Evolutionary conservation across 2,888 invertebrate species (phyloP).

Genomic region (Sinotaia quadrata): DNA sequence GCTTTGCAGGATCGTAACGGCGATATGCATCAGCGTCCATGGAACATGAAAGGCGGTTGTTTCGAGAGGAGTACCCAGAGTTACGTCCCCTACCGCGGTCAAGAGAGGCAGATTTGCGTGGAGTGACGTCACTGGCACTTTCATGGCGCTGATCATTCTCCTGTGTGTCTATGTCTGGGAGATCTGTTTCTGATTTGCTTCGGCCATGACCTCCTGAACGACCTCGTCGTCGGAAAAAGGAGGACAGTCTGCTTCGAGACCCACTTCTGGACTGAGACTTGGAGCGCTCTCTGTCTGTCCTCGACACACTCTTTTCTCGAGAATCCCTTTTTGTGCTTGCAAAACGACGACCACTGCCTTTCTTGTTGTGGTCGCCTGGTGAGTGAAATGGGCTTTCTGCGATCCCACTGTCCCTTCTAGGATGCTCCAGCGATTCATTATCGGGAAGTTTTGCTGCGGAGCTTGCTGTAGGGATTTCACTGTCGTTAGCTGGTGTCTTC

Average conservation of each 20-base stretch:
- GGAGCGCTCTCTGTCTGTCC: not conserved
- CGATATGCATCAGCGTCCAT: conserved; percentile 23
- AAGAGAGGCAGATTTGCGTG: conserved; percentile 1
- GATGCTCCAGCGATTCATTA: not conserved
- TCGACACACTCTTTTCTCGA: not conserved
- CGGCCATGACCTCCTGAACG: conserved; percentile 24
- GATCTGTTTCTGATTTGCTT: conserved; percentile 37
- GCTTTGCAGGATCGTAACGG: conserved; percentile 38
- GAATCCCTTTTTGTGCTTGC: not conserved
- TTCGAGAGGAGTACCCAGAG: conserved; percentile 32
- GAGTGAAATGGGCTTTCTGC: not conserved
- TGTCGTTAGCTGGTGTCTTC: not conserved
- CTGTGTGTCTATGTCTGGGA: not conserved
- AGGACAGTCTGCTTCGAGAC: conserved; percentile 36
- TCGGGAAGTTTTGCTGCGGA: not conserved
- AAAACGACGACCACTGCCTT: not conserved
- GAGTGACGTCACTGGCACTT: conserved; percentile 11
- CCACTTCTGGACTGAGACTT: conserved; percentile 40
- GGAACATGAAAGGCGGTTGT: conserved; percentile 12
- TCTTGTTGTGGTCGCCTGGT: not conserved
- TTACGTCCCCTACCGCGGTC: conserved; percentile 26
- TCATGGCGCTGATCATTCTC: not conserved
- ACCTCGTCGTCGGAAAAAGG: conserved; percentile 37
- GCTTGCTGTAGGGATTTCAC: not conserved
- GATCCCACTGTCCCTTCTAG: not conserved